Conservation (phyloP, 2,113 vertebrate genomes). For the Rana temporaria region DNA sequence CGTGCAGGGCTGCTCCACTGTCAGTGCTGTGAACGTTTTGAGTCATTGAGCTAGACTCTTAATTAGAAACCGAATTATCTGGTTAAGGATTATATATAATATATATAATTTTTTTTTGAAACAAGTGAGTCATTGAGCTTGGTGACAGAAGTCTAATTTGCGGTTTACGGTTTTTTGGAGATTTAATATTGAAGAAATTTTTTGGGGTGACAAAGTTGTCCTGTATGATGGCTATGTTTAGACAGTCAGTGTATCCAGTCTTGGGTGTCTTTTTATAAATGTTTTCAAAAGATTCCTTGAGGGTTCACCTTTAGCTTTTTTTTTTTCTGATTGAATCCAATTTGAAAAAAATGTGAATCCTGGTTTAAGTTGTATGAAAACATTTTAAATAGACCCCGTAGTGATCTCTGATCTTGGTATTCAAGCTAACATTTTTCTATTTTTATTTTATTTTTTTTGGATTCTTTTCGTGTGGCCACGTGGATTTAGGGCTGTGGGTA, state of each 20-base stretch:
- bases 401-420: too few species aligned
- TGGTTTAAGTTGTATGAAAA: too few species aligned
- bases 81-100: constrained; percentile 60
- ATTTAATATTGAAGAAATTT: background rate
- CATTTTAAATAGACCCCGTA: too few species aligned
- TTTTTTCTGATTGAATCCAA: too few species aligned
- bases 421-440: background rate
- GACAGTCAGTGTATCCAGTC: too few species aligned
- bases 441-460: constrained; percentile 32
- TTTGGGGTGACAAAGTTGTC: background rate
- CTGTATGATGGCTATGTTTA: background rate
- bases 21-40: constrained; percentile 64
- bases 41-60: constrained; percentile 66
- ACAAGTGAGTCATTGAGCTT: constrained; percentile 65
- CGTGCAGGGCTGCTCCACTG: constrained; percentile 64
- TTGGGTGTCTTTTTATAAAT: too few species aligned
- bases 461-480: constrained; percentile 70
- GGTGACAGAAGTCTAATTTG: constrained; percentile 65
- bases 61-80: constrained; percentile 68
- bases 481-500: constrained; percentile 94
- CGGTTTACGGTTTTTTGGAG: constrained; percentile 62
- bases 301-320: too few species aligned
- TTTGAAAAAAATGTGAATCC: too few species aligned
- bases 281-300: too few species aligned
- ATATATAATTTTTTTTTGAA: constrained; percentile 56